Conservation (phyloP, 2,113 vertebrate genomes). For the Oncorhynchus keta region DNA sequence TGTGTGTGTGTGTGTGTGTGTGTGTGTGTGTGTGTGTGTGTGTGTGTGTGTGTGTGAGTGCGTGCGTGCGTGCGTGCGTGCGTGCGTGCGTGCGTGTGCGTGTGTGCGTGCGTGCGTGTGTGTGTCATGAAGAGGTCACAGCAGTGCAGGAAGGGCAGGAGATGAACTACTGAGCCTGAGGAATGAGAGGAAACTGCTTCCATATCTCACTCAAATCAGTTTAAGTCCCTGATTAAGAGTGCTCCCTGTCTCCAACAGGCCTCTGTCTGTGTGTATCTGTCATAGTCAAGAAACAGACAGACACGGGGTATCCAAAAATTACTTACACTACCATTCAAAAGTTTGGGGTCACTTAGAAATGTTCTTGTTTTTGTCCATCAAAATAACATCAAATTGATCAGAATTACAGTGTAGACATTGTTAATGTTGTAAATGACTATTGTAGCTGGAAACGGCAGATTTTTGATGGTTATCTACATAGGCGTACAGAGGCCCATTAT, state of each 20-base stretch:
- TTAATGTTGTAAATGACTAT: too few relatives aligned
- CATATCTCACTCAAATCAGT: not conserved
- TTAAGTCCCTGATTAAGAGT: not conserved
- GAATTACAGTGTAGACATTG: too few relatives aligned
- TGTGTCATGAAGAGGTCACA: conserved; percentile 54
- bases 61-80: not conserved
- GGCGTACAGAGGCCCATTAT: too few relatives aligned
- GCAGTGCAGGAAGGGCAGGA: not conserved
- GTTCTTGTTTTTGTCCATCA: too few relatives aligned
- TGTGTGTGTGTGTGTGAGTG: not conserved
- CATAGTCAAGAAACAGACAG: not conserved
- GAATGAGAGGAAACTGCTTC: conserved; percentile 45
- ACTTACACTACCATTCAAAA: too few relatives aligned
- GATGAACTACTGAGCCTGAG: conserved; percentile 13
- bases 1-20: not conserved
- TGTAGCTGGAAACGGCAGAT: too few relatives aligned
- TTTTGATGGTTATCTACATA: too few relatives aligned
- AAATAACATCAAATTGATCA: too few relatives aligned
- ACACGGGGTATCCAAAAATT: not conserved
- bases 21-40: not conserved
- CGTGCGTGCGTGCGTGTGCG: not conserved
- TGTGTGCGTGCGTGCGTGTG: not conserved
- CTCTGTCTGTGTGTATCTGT: not conserved
- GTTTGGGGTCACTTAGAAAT: too few relatives aligned
- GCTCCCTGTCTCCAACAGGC: not conserved